Percentiles rank a stretch among this genome's conserved stretches.
Conservation (phyloP, 2,113 vertebrate species). For the Hippocampus mohnikei region DNA sequence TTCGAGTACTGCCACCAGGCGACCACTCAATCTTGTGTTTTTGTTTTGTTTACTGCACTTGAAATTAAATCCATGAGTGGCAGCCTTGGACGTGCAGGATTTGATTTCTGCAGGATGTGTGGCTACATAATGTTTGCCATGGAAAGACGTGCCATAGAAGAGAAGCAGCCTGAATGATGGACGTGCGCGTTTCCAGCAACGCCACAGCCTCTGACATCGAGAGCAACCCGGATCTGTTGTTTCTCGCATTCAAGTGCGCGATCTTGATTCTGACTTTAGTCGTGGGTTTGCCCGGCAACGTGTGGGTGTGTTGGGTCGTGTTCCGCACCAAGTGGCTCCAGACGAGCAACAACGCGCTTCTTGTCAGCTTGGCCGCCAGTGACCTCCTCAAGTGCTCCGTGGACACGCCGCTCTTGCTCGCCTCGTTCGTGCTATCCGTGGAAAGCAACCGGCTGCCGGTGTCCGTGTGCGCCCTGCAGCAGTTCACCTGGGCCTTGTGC, state of each 20-base stretch:
- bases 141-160: neutral
- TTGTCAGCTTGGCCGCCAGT: conserved; percentile 53
- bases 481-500: conserved; percentile 62
- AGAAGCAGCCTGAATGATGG: conserved; percentile 14
- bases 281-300: conserved; percentile 52
- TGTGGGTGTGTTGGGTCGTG: conserved; percentile 61
- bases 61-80: neutral
- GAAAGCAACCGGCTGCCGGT: conserved; percentile 9
- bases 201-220: neutral
- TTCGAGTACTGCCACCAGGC: conserved; percentile 13
- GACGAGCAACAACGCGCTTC: conserved; percentile 57
- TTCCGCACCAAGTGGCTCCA: conserved; percentile 51
- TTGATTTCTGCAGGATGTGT: neutral
- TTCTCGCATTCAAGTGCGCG: conserved; percentile 46
- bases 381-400: conserved; percentile 58
- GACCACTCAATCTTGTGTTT: neutral
- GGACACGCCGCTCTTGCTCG: conserved; percentile 57
- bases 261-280: conserved; percentile 38
- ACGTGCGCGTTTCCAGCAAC: conserved; percentile 14
- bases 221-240: neutral
- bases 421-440: conserved; percentile 29
- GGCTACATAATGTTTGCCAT: neutral
- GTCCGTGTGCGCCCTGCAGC: conserved; percentile 49
- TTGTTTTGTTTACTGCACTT: neutral
- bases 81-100: neutral